phyloP scores from a whole-genome alignment of 2,888 invertebrate species.

The Saturnia pavonia region DNA sequence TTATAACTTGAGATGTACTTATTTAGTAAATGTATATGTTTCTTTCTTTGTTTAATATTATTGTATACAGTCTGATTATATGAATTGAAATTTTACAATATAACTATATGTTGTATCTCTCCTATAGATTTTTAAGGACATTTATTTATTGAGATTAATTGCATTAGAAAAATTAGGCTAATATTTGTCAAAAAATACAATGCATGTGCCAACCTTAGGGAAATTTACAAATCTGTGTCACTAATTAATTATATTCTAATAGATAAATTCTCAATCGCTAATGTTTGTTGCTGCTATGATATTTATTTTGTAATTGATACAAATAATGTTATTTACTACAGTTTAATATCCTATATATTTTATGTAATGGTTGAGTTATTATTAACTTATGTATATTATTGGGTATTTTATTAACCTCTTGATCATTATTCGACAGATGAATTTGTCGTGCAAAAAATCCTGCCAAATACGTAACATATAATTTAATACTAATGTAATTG shows the following conservation, averaged over 20 bases:
- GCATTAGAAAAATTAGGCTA: constrained; percentile 50
- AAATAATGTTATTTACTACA: constrained; percentile 50
- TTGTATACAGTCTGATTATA: constrained; percentile 41
- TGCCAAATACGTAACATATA: constrained; percentile 67
- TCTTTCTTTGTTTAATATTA: constrained; percentile 36
- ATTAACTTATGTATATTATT: constrained; percentile 45
- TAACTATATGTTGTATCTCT: constrained; percentile 11
- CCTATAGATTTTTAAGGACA: constrained; percentile 21
- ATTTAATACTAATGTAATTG: constrained; percentile 65
- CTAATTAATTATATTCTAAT: constrained; percentile 42
- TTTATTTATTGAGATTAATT: constrained; percentile 36
- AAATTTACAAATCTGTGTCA: constrained; percentile 47
- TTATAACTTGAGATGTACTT: constrained; percentile 65
- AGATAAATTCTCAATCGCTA: constrained; percentile 46
- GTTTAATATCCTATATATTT: constrained; percentile 56
- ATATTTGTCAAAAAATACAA: constrained; percentile 43
- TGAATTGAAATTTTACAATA: constrained; percentile 34
- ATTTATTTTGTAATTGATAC: constrained; percentile 51
- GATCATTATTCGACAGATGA: constrained; percentile 60
- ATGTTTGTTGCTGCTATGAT: constrained; percentile 50
- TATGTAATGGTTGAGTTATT: constrained; percentile 63
- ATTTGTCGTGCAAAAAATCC: constrained; percentile 77
- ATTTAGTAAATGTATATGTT: constrained; percentile 38
- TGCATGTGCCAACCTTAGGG: constrained; percentile 67
- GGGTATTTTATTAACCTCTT: constrained; percentile 39